phyloP scores from a whole-genome alignment of 2,797 vertebrate species.

The Leptodactylus fallax region DNA sequence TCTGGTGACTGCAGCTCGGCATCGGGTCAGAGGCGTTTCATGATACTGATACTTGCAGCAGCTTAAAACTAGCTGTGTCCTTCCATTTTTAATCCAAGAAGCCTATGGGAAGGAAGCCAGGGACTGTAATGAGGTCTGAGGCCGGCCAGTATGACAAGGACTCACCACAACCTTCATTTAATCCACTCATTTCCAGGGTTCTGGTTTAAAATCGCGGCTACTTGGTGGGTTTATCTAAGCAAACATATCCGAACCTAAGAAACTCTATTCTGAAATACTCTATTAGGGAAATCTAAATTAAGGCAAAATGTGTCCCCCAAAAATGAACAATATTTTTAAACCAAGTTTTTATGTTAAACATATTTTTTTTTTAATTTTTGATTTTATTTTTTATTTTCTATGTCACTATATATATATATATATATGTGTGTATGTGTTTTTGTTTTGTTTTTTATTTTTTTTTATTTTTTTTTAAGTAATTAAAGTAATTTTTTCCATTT shows the following conservation, averaged over 20 bases:
- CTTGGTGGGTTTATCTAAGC: background rate
- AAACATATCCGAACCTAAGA: background rate
- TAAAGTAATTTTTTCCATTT: too few relatives aligned
- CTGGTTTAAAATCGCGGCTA: background rate
- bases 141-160: background rate
- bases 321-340: too few relatives aligned
- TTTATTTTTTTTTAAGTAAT: too few relatives aligned
- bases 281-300: too few relatives aligned
- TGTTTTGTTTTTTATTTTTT: too few relatives aligned
- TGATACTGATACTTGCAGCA: constrained; percentile 15
- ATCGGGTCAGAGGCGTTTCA: background rate
- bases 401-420: too few relatives aligned
- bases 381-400: too few relatives aligned
- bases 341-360: too few relatives aligned
- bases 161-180: background rate
- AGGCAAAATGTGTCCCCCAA: too few relatives aligned
- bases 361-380: too few relatives aligned
- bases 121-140: background rate
- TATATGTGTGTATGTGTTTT: too few relatives aligned
- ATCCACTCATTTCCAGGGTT: background rate
- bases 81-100: constrained; percentile 8
- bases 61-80: background rate
- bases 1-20: constrained; percentile 18
- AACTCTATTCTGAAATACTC: too few relatives aligned
- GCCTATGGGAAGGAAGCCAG: constrained; percentile 19